Evolutionary conservation across 1,140 invertebrate species (phyloP), one percentile per base, ranked within the genome.

Genomic region (Conopomorpha cramerella): DNA sequence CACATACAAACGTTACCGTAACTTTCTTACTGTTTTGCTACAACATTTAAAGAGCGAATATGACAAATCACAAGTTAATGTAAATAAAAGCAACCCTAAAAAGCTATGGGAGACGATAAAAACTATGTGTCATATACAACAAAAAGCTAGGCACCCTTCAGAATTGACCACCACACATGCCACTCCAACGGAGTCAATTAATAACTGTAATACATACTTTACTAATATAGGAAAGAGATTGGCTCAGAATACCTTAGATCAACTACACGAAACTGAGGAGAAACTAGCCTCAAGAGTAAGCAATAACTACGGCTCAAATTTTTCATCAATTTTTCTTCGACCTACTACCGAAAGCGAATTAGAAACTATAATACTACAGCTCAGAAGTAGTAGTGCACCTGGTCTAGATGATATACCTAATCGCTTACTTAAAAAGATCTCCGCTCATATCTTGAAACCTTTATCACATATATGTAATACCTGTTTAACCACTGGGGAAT

Each of bases 91-190:
- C 13, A 51, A 45, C 10, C 30, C 41, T 7, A 35, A 36, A 17
- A 41, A 44, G 18, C 31, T 51, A 6, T 51, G 49, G 45, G 28
- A 31, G 16, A 25, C 40, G 2, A 36, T 51, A 13, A 47, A 36
- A 41, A 8, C 35, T 10, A 34, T 51, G 2, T 51, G 49, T 32
- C 8, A 42, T 30, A 8, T 45, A 7, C 12, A 30, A 13, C 15
- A 8, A n/a, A 16, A 29, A n/a, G 34, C 29, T 16, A 15, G 39
- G 8, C 19, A 32, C 1, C 38, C 39, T 12, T 10, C 3, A 17
- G 44, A 46, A 39, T 23, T 41, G 1, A 32, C 38, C n/a, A 16
- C n/a, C 2, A 19, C 17, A 23, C 19, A 23, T 26, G 19, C 26
- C 16, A 30, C 3, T 12, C 4, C 16, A 11, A 36, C 7, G 18